Evolutionary conservation across 2,797 vertebrate species (phyloP), one percentile per base, ranked within the genome.

Genomic region (Petrocephalus schoutedeni): DNA sequence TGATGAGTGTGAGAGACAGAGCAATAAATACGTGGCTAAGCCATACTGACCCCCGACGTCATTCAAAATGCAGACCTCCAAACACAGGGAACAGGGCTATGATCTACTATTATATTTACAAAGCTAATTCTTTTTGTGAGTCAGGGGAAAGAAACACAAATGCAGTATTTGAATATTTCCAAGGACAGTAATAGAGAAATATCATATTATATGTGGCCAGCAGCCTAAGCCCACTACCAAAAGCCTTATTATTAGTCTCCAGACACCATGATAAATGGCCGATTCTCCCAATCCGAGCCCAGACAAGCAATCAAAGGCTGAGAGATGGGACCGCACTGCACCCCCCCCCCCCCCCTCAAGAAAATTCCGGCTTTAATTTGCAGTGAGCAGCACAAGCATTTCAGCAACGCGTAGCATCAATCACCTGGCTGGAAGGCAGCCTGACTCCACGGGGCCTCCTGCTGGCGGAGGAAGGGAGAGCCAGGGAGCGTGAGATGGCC

Each of bases 291-390:
- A 89, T 87, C 88, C 88, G 57, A 87, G 77, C 87, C 86, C 87
- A 89, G 89, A 89, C 87, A 88, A 90, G 89, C 89, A 90, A 91
- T 87, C 53, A 88, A 88, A 89, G 88, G 87, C 87, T 87, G 87
- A 87, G 84, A 88, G 90, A 90, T 80, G 87, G 85, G 87, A 89
- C 89, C 80, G 88, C 88, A 80, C 87, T 89, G 64, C 23, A 88
- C 85, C 74, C 90, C 9, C n/a, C 59, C 23, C 54, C 54, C 54
- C 9, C 9, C 54, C 54, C 10, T 10, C 0, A 10, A 82, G 87
- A 71, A 89, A 89, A 90, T 90, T 89, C 89, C 85, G 45, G 14
- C 87, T 89, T 91, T 90, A 90, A 89, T 90, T 90, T 87, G 88
- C 86, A 53, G 9, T 57, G 85, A 67, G 87, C 86, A 61, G 87